phyloP scores from a whole-genome alignment of 1,140 invertebrate species.

The Dinothrombium tinctorium region DNA sequence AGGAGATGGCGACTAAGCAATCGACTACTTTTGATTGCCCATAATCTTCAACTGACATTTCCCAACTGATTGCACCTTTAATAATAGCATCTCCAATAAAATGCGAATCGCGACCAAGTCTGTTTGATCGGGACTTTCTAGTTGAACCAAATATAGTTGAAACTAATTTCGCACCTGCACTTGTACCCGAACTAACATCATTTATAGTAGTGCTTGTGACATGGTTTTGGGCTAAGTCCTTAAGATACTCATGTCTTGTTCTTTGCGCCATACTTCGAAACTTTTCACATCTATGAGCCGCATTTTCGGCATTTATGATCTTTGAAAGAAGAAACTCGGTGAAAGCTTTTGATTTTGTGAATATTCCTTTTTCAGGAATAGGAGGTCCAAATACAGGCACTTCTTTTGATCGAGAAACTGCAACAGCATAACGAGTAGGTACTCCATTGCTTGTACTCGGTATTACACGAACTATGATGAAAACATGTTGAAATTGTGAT shows the following conservation, averaged over 20 bases:
- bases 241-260: constrained; percentile 83
- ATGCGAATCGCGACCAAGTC: constrained; percentile 2
- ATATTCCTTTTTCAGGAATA: constrained; percentile 53
- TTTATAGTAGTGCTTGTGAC: constrained; percentile 53
- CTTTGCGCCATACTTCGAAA: constrained; percentile 90
- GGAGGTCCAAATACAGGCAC: constrained; percentile 86
- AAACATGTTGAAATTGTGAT: constrained; percentile 94
- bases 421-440: constrained; percentile 33
- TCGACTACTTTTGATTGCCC: constrained; percentile 40
- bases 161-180: constrained; percentile 6
- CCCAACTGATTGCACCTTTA: constrained; percentile 48
- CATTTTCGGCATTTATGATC: constrained; percentile 94
- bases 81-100: constrained; percentile 33
- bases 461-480: constrained; percentile 54
- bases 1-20: constrained; percentile 61
- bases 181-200: constrained; percentile 6
- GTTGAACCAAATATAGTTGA: constrained; percentile 6
- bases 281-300: constrained; percentile 80
- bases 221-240: constrained; percentile 62
- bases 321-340: constrained; percentile 81
- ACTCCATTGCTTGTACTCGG: constrained; percentile 1
- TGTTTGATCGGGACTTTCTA: background rate
- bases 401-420: constrained; percentile 78
- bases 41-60: constrained; percentile 23
- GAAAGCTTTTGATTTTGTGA: constrained; percentile 66